Base-by-base conservation (phyloP, 2,113 vertebrate species). In the Typhlomys cinereus region DNA sequence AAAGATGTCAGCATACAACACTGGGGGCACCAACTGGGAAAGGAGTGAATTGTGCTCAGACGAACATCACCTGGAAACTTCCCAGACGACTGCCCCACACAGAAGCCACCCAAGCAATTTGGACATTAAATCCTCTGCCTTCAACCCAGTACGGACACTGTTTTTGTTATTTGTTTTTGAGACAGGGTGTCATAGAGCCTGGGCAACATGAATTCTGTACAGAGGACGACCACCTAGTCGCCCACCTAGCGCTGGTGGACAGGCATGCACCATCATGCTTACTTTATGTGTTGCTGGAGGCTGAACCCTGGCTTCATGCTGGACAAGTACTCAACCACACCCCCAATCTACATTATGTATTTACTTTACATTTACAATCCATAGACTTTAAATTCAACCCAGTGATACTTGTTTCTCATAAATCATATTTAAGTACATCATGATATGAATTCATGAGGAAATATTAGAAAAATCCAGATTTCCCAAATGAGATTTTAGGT, bases 341-440 rank as follows among this genome's bases (percentile, higher is more conserved):
- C 25, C 36, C n/a, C 7, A 57, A 4, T 0, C 14, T 39, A 25
- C 39, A 12, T 80, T 46, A 23, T n/a, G n/a, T n/a, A n/a, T n/a
- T n/a, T n/a, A n/a, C n/a, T n/a, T n/a, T n/a, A n/a, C n/a, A n/a
- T n/a, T n/a, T n/a, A n/a, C n/a, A n/a, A n/a, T n/a, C n/a, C 27
- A 6, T 34, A 61, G 23, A 25, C 71, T 85, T 95, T 92, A 89
- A 83, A 57, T n/a, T 36, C 36, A 94, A 96, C 44, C 14, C 36
- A 85, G 46, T 39, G 64, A 46, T 75, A 2, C 88, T 83, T 87
- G 41, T 71, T 85, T 36, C 76, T 93, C 59, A 71, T 5, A 52
- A 67, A 81, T 92, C 36, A 64, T 61, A n/a, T 93, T 91, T 31
- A 95, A 89, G 84, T 15, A 61, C 21, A 64, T 48, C 6, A 21